Evolutionary conservation across 2,888 invertebrate genomes (phyloP).

Genomic region (Malthinus seriepunctatus): DNA sequence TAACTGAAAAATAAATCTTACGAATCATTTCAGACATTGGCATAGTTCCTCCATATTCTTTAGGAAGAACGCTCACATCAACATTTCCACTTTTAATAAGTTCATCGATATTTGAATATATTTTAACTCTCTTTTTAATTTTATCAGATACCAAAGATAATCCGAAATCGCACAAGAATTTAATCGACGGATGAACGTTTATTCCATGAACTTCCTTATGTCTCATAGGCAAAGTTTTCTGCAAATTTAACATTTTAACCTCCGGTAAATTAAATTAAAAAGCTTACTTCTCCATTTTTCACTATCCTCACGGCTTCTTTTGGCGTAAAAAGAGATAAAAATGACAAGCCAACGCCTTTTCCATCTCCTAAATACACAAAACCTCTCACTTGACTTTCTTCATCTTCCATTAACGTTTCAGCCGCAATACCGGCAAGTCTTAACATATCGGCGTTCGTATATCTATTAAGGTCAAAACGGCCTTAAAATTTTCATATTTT

Average conservation of each 20-base stretch:
- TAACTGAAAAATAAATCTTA: constrained; percentile 47
- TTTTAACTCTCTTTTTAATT: constrained; percentile 69
- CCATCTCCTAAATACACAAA: constrained; percentile 80
- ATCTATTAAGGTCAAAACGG: constrained; percentile 77
- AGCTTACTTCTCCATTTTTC: constrained; percentile 75
- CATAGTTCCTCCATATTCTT: constrained; percentile 82
- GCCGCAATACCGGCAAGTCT: constrained; percentile 76
- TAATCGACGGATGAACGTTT: constrained; percentile 73
- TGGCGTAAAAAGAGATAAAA: constrained; percentile 76
- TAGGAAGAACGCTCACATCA: constrained; percentile 63
- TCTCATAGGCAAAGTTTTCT: constrained; percentile 77
- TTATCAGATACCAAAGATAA: constrained; percentile 78
- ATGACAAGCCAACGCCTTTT: constrained; percentile 72
- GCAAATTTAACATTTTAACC: constrained; percentile 16
- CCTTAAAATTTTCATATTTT: constrained; percentile 54
- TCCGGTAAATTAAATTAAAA: not conserved
- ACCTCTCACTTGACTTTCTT: constrained; percentile 78
- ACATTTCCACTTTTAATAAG: constrained; percentile 51
- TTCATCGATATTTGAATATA: constrained; percentile 67
- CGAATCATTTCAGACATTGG: constrained; percentile 85
- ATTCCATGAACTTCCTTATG: constrained; percentile 80
- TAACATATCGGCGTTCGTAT: constrained; percentile 77
- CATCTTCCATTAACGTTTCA: constrained; percentile 80
- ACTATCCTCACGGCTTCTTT: constrained; percentile 78
- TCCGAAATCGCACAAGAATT: constrained; percentile 77